These are phyloP conservation scores for Calameuta pallipes DNA, from an alignment of 2,888 invertebrate genomes.

Conservation along the genomic window DNA sequence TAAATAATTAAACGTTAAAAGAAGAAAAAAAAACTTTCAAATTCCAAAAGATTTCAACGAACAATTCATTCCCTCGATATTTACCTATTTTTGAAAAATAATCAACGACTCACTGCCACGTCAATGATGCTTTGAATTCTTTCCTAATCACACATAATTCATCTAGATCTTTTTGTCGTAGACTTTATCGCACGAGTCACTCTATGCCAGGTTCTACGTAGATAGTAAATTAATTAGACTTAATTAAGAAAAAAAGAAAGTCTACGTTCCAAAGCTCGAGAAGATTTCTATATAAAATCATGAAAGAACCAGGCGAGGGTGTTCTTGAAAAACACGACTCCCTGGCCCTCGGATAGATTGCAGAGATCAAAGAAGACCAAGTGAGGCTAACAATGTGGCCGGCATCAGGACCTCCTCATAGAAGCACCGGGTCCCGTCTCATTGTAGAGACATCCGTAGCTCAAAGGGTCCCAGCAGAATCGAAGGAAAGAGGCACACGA, in stretches of 20 bases:
- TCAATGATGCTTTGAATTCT: background rate
- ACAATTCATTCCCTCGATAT: background rate
- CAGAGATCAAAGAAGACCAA: background rate
- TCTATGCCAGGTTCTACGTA: background rate
- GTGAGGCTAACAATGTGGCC: background rate
- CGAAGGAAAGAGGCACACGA: background rate
- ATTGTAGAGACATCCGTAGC: background rate
- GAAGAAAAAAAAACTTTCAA: too few relatives aligned
- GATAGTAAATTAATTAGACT: background rate
- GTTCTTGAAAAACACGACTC: background rate
- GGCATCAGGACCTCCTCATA: background rate
- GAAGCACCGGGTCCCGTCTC: background rate
- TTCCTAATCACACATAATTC: too few relatives aligned
- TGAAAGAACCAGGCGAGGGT: background rate
- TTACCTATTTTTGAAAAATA: background rate
- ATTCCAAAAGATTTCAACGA: background rate
- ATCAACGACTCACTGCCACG: too few relatives aligned
- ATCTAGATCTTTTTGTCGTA: background rate
- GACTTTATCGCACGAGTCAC: background rate
- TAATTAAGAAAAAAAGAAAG: background rate
- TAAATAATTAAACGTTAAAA: background rate
- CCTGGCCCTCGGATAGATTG: background rate
- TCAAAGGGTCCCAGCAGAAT: background rate
- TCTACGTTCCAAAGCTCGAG: background rate
- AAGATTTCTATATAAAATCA: background rate